Evolutionary conservation across 2,888 invertebrate genomes (phyloP), one percentile per base, ranked within the genome.

Genomic region (Allygus modestus): DNA sequence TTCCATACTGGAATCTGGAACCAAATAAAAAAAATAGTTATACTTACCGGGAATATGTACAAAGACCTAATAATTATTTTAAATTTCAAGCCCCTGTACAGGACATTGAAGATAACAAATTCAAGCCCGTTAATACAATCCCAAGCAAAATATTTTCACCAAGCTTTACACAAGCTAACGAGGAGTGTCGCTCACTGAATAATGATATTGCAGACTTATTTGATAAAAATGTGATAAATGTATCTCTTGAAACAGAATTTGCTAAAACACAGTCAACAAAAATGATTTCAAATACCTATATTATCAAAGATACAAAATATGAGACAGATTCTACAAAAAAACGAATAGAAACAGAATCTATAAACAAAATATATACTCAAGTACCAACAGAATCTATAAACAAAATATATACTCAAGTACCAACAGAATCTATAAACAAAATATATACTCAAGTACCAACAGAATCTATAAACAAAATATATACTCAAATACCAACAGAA

Each of bases 161-260:
- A 28, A 17, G 17, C 58, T 20, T 12, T 4, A 65, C 26, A 0
- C 65, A 65, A 31, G 1, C 26, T 1, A 15, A 4, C 28, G 17
- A 65, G 0, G 15, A 26, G 17, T 65, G 65, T 20, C 31, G 2
- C 1, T 17, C 12, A 17, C 12, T 23, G 23, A 31, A 9, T 12
- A 31, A 31, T 31, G 65, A 65, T 28, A 65, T 65, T 65, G 65
- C 28, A 65, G 65, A 0, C 65, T 65, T 65, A 17, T 65, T 65
- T 65, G 65, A 65, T 28, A 15, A 65, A 28, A 17, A 31, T 0
- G 28, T 28, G 26, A 17, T 17, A 65, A 65, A 26, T 4, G n/a
- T 65, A 15, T 28, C 65, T 26, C 17, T 65, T 1, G 31, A 65
- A 65, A 65, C 65, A 15, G 65, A 28, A 31, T 31, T 15, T 15